Evolutionary conservation across 2,888 invertebrate genomes (phyloP), one percentile per base, ranked within the genome.

Genomic region (Agelastica alni): DNA sequence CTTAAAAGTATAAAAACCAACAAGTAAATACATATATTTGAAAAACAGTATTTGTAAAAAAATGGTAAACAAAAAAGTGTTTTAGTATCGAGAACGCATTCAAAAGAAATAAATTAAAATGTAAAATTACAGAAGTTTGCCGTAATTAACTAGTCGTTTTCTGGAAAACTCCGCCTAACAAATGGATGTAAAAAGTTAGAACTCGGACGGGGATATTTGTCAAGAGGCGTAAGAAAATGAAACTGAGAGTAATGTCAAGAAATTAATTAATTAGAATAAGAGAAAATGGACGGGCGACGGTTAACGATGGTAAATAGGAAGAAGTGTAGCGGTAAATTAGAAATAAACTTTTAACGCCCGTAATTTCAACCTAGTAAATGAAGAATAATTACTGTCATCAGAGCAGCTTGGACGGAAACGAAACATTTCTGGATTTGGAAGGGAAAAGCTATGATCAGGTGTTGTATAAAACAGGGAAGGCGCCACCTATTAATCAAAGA

Each of bases 261-360:
- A 69, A 69, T 68, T 70, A 69, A 69, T 69, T 67, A 68, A 68
- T 66, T 64, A 65, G 66, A 64, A 61, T 62, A 63, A 65, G 53
- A 63, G 64, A 59, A 67, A 67, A 67, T 65, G 62, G 63, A 66
- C 62, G 62, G 62, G 54, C 58, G 57, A 58, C 59, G 60, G 62
- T 62, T 66, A 62, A 55, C 51, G 59, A 55, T 58, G 60, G 56
- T 60, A 56, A 64, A 63, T 61, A 63, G 58, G 65, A 64, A 65
- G 64, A 65, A 67, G 63, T 64, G 66, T 65, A 62, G 63, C 66
- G 64, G 65, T 64, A 69, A 70, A 70, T 70, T 68, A 69, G 68
- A 66, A 68, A 69, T 69, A 68, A 70, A 70, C 64, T 68, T 70
- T 69, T 68, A 70, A 69, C 68, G 69, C 60, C 62, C 65, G 66